Conservation (phyloP, 1,140 invertebrate genomes). For the Microplitis mediator region DNA sequence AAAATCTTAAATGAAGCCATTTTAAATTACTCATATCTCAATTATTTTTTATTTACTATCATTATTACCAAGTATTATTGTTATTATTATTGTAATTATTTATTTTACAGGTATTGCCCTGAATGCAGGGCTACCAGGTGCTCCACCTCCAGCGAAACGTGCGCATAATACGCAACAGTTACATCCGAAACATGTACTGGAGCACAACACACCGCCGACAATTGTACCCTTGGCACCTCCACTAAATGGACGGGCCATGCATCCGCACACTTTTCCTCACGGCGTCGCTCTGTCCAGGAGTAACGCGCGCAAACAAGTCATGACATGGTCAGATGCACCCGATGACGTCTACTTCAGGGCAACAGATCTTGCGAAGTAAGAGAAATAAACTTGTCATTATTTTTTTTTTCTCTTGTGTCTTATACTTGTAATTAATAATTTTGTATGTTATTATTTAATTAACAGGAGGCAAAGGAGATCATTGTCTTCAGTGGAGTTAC, state of each 20-base stretch:
- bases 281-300: constrained; percentile 65
- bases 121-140: constrained; percentile 63
- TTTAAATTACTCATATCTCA: neutral
- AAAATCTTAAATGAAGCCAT: constrained; percentile 38
- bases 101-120: constrained; percentile 49
- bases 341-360: constrained; percentile 96
- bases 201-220: constrained; percentile 47
- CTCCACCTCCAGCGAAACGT: constrained; percentile 75
- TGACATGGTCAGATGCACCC: constrained; percentile 97
- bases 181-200: constrained; percentile 50
- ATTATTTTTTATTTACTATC: neutral
- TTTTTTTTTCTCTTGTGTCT: neutral
- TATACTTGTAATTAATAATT: too few species aligned
- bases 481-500: constrained; percentile 79
- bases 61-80: neutral
- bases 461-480: constrained; percentile 82
- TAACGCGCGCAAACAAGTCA: constrained; percentile 83
- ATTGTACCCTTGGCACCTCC: constrained; percentile 52
- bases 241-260: constrained; percentile 53
- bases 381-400: constrained; percentile 29
- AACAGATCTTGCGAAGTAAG: constrained; percentile 88
- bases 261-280: constrained; percentile 50
- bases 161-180: constrained; percentile 64
- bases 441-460: constrained; percentile 39
- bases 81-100: constrained; percentile 5